These are phyloP conservation scores for Eumeta japonica DNA, from an alignment of 1,140 invertebrate genomes.

Conservation along the genomic window DNA sequence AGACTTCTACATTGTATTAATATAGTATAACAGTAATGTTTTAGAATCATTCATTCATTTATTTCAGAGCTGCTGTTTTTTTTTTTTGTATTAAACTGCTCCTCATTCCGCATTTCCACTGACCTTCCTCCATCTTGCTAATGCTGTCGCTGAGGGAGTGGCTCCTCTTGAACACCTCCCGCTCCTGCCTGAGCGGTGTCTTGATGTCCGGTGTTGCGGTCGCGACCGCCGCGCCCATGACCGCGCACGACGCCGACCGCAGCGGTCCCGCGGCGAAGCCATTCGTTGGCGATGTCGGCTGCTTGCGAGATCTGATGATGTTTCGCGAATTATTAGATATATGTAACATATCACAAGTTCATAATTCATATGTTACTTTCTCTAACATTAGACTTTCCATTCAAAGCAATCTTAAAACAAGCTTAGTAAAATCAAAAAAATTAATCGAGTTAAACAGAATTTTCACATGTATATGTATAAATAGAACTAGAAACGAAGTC, in stretches of 20 bases:
- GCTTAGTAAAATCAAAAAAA: too few species aligned
- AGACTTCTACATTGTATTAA: too few species aligned
- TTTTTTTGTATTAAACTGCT: not conserved
- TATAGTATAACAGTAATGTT: too few species aligned
- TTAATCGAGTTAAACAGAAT: too few species aligned
- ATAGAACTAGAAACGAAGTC: too few species aligned
- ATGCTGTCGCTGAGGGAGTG: constrained; percentile 56
- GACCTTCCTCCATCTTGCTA: constrained; percentile 47
- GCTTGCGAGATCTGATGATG: constrained; percentile 33
- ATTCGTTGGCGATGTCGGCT: constrained; percentile 31
- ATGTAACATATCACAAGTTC: too few species aligned
- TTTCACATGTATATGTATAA: too few species aligned
- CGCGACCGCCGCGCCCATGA: constrained; percentile 29
- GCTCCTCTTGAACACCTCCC: constrained; percentile 54
- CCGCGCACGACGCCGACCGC: constrained; percentile 45
- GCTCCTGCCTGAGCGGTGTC: constrained; percentile 24
- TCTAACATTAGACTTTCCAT: too few species aligned
- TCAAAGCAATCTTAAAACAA: too few species aligned
- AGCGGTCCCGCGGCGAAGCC: constrained; percentile 44
- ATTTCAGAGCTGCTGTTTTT: too few species aligned
- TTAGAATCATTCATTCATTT: too few species aligned
- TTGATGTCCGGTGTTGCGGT: constrained; percentile 36
- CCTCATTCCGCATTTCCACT: constrained; percentile 12
- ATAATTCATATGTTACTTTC: too few species aligned
- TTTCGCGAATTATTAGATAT: not conserved